These are phyloP conservation scores for Leptopilina myrica DNA, from an alignment of 2,888 invertebrate species.

Conservation along the genomic window DNA sequence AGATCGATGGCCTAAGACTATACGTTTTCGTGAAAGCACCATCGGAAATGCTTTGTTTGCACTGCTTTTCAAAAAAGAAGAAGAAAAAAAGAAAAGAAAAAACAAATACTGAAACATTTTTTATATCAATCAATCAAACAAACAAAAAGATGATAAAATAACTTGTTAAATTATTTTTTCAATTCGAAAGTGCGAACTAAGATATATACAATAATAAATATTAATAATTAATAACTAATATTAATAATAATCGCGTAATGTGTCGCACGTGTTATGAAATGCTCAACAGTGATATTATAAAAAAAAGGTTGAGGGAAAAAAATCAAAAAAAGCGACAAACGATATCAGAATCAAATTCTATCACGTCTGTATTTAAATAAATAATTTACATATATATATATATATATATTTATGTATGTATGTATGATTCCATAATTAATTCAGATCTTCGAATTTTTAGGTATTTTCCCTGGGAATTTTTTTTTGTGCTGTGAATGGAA, in stretches of 20 bases:
- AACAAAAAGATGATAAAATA: neutral
- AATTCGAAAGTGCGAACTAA: slow-evolving; percentile 13
- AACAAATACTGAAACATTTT: neutral
- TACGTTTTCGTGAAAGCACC: slow-evolving; percentile 7
- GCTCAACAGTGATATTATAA: slow-evolving; percentile 34
- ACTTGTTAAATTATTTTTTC: slow-evolving; percentile 8
- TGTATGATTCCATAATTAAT: neutral
- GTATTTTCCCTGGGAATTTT: slow-evolving; percentile 14
- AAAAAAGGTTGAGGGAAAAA: neutral
- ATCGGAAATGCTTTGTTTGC: slow-evolving; percentile 16
- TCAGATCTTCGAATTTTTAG: neutral
- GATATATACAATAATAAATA: slow-evolving; percentile 3
- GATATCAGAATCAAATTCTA: slow-evolving; percentile 29
- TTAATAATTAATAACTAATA: too few species aligned
- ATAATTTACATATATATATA: neutral
- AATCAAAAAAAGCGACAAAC: neutral
- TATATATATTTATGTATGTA: neutral
- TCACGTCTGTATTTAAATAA: neutral
- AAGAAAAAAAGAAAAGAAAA: neutral
- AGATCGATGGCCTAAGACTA: slow-evolving; percentile 19
- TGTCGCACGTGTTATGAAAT: slow-evolving; percentile 27
- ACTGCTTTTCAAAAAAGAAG: neutral
- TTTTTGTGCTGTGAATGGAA: slow-evolving; percentile 22
- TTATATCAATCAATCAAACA: neutral
- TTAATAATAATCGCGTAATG: slow-evolving; percentile 18